Evolutionary conservation across 2,113 vertebrate species (phyloP).

Genomic region (Saguinus midas): DNA sequence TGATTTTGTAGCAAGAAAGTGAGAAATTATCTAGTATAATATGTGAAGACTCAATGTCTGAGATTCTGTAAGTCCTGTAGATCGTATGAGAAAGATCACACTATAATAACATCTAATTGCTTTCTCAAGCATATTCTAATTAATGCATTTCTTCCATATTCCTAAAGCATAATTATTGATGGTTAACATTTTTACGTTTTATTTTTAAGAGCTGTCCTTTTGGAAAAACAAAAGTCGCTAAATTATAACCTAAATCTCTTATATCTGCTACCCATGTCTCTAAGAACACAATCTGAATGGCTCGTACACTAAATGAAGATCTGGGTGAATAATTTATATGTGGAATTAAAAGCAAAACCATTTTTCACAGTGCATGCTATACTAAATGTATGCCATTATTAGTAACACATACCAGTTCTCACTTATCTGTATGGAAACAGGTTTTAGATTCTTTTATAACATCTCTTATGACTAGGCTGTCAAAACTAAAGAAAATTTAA

Average conservation of each 20-base stretch:
- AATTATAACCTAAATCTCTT: neutral
- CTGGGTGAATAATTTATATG: neutral
- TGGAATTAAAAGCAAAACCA: neutral
- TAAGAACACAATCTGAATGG: neutral
- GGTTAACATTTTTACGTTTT: neutral
- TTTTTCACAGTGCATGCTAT: neutral
- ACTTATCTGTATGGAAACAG: neutral
- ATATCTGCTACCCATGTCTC: neutral
- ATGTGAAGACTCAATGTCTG: neutral
- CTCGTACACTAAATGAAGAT: neutral
- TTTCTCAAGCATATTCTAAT: neutral
- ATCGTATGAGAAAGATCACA: neutral
- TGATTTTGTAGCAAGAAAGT: fast-evolving
- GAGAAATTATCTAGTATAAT: neutral
- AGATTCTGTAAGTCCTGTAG: neutral
- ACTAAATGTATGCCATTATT: neutral
- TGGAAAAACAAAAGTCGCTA: neutral
- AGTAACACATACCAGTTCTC: neutral
- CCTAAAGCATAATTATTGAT: neutral
- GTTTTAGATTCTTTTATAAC: neutral
- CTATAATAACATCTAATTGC: neutral
- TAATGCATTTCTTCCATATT: neutral
- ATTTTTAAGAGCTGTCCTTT: neutral
- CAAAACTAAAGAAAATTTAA: neutral
- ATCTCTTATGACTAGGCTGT: neutral